phyloP scores from a whole-genome alignment of 2,888 invertebrate genomes.

The Trachelus tabidus region DNA sequence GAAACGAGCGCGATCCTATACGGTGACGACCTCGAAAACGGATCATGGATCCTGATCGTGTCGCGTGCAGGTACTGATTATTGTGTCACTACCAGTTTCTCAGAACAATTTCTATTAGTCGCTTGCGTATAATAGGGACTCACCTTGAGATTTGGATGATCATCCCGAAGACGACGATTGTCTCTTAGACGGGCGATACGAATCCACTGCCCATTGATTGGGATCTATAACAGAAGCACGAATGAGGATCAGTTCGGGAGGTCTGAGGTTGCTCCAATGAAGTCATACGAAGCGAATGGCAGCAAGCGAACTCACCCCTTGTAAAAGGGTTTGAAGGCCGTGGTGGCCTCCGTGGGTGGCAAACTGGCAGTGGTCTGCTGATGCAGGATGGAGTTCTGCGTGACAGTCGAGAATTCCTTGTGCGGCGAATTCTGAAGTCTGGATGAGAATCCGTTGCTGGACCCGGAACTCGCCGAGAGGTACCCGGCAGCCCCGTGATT shows the following conservation, averaged over 20 bases:
- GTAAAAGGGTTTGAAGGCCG: constrained; percentile 90
- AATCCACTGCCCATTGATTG: constrained; percentile 79
- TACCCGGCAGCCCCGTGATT: constrained; percentile 65
- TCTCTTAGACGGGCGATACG: constrained; percentile 80
- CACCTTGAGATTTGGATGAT: constrained; percentile 29
- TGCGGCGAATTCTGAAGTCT: constrained; percentile 66
- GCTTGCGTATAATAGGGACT: constrained; percentile 7
- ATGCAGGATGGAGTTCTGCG: constrained; percentile 59
- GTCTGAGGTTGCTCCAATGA: not conserved
- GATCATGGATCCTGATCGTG: not conserved
- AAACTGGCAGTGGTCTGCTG: constrained; percentile 61
- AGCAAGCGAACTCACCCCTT: constrained; percentile 77
- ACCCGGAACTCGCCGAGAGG: constrained; percentile 68
- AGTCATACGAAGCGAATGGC: not conserved
- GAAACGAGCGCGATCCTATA: not conserved
- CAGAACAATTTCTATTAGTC: not conserved
- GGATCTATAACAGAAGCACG: constrained; percentile 73
- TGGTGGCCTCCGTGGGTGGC: constrained; percentile 63
- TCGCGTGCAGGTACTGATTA: not conserved
- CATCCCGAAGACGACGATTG: constrained; percentile 44
- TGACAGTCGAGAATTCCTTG: constrained; percentile 61
- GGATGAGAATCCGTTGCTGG: constrained; percentile 69
- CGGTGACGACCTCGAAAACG: not conserved
- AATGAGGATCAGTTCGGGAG: not conserved
- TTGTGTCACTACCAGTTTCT: not conserved